Percentiles rank a stretch among this genome's conserved stretches.
Conservation (phyloP, 2,888 invertebrate species). For the Mesorhabditis belari region DNA sequence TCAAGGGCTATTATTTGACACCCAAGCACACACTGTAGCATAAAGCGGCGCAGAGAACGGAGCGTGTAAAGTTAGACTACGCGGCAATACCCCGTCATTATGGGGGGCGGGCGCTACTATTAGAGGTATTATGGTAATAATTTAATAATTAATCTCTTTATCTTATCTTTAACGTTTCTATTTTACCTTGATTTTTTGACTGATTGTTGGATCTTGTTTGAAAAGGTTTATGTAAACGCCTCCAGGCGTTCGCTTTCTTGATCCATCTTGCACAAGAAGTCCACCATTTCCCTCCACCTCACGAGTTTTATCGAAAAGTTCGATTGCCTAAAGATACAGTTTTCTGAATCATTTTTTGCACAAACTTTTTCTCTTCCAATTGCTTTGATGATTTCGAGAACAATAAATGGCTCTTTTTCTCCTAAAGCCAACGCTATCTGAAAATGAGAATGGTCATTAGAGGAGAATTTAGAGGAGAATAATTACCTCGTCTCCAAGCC, state of each 20-base stretch:
- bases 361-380: conserved; percentile 24
- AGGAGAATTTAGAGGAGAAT: too few species aligned
- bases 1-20: too few species aligned
- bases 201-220: conserved; percentile 24
- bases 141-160: background rate
- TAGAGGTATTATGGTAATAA: too few species aligned
- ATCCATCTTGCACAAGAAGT: conserved; percentile 33
- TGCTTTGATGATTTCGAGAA: conserved; percentile 29
- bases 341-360: background rate
- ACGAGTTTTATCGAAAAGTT: conserved; percentile 38
- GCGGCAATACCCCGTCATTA: too few species aligned
- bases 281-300: conserved; percentile 42
- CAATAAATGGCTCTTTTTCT: conserved; percentile 27
- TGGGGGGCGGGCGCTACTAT: too few species aligned
- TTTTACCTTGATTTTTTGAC: conserved; percentile 16
- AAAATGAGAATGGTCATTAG: too few species aligned
- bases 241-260: conserved; percentile 45
- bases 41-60: too few species aligned
- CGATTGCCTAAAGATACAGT: conserved; percentile 9
- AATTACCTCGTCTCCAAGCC: conserved; percentile 22
- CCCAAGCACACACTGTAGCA: too few species aligned
- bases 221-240: conserved; percentile 46
- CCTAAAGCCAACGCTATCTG: conserved; percentile 23
- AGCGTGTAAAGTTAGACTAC: too few species aligned
- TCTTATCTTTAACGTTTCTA: conserved; percentile 12